Evolutionary conservation across 92 coral and sea anemone genomes (phyloP), one percentile per base, ranked within the genome.

Genomic region (Porites cylindrica): DNA sequence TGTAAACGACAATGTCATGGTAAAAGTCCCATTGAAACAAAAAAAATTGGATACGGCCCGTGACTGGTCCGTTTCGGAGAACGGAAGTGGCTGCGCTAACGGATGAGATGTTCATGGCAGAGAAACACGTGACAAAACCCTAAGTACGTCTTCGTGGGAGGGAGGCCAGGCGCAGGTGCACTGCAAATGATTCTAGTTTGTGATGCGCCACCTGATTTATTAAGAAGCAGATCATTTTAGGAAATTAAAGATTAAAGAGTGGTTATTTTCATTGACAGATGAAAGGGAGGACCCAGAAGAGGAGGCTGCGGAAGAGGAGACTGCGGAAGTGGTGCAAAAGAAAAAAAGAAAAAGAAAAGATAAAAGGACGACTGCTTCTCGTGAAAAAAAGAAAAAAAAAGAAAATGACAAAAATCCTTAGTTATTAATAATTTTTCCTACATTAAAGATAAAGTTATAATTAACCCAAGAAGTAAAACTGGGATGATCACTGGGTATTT

Each of bases 121-220:
- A 32, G 43, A 32, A 32, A 32, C 43, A 2, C 43, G 43, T 32
- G 43, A 32, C 43, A 32, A 32, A 32, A 32, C 43, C 43, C 43
- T 32, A 32, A 32, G 43, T 32, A 32, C 43, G 67, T 62, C 12
- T 62, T 3, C 67, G 67, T 19, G 10, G 67, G 67, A 62, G 67
- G 67, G 67, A 62, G 67, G 67, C 67, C 10, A 62, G 67, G 67
- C 67, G 67, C 67, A 62, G 67, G 67, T 62, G 67, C 67, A 32
- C 43, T 2, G 5, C 43, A 32, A 32, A 32, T 32, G 43, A 32
- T 2, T 32, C 43, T 32, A 32, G 67, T 62, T 62, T 62, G 67
- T 3, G 67, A 62, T 62, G 67, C 67, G 67, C 67, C 67, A 62
- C 67, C 67, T 62, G 67, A 62, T 62, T 62, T 62, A 62, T 62